phyloP scores from a whole-genome alignment of 1,140 invertebrate species.

The Drosophila sucinea region DNA sequence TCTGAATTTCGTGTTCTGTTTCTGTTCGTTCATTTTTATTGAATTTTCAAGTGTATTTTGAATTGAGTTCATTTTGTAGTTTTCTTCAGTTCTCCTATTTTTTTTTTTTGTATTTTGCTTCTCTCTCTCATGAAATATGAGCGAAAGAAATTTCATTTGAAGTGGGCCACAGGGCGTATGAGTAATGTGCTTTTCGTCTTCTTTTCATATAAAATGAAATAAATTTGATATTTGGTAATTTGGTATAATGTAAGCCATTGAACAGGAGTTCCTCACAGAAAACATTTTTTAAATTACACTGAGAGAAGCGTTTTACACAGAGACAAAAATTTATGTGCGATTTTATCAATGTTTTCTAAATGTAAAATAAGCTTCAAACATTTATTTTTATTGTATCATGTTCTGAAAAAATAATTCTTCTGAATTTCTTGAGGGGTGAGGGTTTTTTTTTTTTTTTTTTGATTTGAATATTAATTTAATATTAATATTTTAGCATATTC shows the following conservation, averaged over 20 bases:
- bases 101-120: slow-evolving; percentile 11
- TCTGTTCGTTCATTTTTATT: slow-evolving; percentile 22
- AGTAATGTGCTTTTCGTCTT: slow-evolving; percentile 69
- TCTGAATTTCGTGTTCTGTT: slow-evolving; percentile 39
- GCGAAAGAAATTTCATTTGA: slow-evolving; percentile 52
- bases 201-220: slow-evolving; percentile 13
- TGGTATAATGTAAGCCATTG: slow-evolving; percentile 1
- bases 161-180: slow-evolving; percentile 68
- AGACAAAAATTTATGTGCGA: too few species aligned
- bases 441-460: too few species aligned
- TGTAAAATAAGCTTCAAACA: too few species aligned
- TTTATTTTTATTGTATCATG: too few species aligned
- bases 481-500: too few species aligned
- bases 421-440: too few species aligned
- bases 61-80: slow-evolving; percentile 44
- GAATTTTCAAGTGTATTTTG: slow-evolving; percentile 64
- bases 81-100: slow-evolving; percentile 23
- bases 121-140: slow-evolving; percentile 62
- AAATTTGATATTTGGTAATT: slow-evolving; percentile 9
- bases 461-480: too few species aligned
- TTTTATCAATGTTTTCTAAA: too few species aligned
- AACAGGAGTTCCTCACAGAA: too few species aligned
- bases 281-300: not conserved
- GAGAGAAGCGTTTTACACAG: not conserved
- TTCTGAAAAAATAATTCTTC: too few species aligned